Conservation (phyloP, 2,888 invertebrate species). For the Tachina grossa region DNA sequence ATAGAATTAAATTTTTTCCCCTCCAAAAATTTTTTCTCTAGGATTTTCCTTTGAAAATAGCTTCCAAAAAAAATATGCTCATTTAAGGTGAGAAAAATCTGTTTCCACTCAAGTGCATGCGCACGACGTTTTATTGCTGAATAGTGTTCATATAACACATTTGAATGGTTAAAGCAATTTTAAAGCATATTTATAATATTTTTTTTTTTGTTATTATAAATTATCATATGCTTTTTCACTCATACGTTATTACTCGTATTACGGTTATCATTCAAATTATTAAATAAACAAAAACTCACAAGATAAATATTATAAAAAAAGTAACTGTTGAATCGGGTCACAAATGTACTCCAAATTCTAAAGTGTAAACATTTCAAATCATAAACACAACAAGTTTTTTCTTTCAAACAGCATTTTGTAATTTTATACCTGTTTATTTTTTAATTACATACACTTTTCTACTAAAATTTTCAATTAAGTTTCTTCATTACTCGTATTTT, state of each 20-base stretch:
- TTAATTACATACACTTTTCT: background rate
- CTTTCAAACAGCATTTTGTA: conserved; percentile 1
- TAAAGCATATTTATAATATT: background rate
- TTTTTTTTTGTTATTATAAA: background rate
- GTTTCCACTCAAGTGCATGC: too few species aligned
- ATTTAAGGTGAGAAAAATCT: too few species aligned
- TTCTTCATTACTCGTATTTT: background rate
- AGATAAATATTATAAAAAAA: background rate
- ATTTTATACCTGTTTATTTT: conserved; percentile 22
- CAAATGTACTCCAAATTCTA: background rate
- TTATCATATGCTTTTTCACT: background rate
- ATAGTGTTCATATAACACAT: too few species aligned
- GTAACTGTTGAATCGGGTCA: background rate
- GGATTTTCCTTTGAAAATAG: too few species aligned
- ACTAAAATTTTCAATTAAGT: conserved; percentile 8
- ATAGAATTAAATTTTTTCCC: too few species aligned
- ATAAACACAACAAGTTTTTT: background rate
- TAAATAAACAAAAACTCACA: background rate
- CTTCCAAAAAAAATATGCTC: too few species aligned
- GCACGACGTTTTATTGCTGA: too few species aligned
- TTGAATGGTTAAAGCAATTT: background rate
- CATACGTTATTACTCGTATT: background rate
- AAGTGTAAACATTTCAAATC: background rate
- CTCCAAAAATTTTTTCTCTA: too few species aligned
- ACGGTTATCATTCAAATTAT: background rate